Percentiles rank a stretch among this genome's conserved stretches.
phyloP scores from a whole-genome alignment of 2,113 vertebrate species.

The Menidia beryllina region DNA sequence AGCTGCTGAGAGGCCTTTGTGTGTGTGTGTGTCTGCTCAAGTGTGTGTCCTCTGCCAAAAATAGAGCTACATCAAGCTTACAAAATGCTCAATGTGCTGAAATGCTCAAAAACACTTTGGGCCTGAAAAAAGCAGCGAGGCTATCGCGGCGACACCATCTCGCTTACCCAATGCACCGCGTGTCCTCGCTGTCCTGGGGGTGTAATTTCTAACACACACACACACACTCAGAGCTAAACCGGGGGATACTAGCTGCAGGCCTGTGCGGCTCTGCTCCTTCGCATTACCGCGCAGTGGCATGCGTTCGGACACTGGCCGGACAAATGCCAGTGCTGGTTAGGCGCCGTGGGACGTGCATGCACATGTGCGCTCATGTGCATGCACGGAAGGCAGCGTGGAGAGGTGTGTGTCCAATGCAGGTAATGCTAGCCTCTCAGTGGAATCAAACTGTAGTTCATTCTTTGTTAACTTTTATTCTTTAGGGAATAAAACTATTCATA shows the following conservation, averaged over 20 bases:
- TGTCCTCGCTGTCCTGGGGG: constrained; percentile 21
- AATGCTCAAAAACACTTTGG: constrained; percentile 56
- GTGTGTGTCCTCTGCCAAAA: constrained; percentile 36
- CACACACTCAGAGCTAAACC: neutral
- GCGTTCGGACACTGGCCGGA: constrained; percentile 16
- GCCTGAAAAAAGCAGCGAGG: constrained; percentile 44
- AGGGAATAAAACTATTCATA: no score
- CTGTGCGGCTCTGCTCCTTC: constrained; percentile 32
- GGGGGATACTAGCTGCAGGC: constrained; percentile 18
- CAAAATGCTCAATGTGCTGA: constrained; percentile 57
- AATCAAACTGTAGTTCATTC: no score
- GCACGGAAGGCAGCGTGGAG: neutral
- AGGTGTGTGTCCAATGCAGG: neutral
- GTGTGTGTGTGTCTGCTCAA: constrained; percentile 17
- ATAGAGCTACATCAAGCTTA: constrained; percentile 62
- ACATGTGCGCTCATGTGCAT: neutral
- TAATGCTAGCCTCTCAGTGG: neutral
- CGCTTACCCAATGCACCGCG: constrained; percentile 40
- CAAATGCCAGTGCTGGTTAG: constrained; percentile 34
- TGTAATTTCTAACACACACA: constrained; percentile 28
- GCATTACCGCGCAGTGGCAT: constrained; percentile 33
- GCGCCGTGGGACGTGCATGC: neutral
- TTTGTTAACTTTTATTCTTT: no score
- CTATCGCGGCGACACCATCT: constrained; percentile 62
- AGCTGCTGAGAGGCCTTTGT: constrained; percentile 21